A percentile compares a stretch with the other conserved stretches of the same genome.
Evolutionary conservation across 2,888 invertebrate species (phyloP).

Genomic region (Daptonema setosum): DNA sequence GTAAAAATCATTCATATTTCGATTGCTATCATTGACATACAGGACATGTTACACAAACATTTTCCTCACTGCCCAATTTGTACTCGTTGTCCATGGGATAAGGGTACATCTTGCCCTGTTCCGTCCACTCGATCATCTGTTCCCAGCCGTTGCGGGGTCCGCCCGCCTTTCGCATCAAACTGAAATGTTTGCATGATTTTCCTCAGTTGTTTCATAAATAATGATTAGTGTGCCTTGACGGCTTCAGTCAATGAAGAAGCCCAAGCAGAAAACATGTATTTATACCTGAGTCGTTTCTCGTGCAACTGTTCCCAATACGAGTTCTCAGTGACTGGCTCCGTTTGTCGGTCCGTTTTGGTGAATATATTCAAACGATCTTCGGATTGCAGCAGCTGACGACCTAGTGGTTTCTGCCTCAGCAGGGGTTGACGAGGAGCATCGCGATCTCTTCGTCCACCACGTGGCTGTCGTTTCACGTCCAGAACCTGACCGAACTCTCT

Average conservation of each 20-base stretch:
- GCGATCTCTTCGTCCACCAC: too few species aligned
- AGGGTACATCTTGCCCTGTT: constrained; percentile 78
- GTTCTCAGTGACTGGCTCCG: not conserved
- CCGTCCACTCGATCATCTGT: constrained; percentile 78
- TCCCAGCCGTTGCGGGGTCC: constrained; percentile 54
- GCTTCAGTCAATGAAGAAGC: too few species aligned
- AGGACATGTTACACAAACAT: too few species aligned
- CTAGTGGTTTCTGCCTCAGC: not conserved
- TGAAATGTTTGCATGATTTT: too few species aligned
- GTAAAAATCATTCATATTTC: too few species aligned
- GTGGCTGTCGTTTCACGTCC: too few species aligned
- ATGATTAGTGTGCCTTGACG: too few species aligned
- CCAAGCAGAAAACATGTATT: too few species aligned
- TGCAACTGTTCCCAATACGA: not conserved
- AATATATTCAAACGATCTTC: not conserved
- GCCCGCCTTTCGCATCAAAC: not conserved
- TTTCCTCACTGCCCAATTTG: constrained; percentile 34
- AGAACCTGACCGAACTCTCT: too few species aligned
- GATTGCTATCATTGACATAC: too few species aligned
- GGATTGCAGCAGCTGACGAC: not conserved
- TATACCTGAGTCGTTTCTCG: not conserved
- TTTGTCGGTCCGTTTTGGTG: not conserved
- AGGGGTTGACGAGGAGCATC: too few species aligned
- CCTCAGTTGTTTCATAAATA: too few species aligned
- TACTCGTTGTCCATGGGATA: constrained; percentile 87